These are phyloP conservation scores for Hydractinia echinata DNA, from an alignment of 30 jellyfish, hydroid and myxozoan species.

Conservation along the genomic window DNA sequence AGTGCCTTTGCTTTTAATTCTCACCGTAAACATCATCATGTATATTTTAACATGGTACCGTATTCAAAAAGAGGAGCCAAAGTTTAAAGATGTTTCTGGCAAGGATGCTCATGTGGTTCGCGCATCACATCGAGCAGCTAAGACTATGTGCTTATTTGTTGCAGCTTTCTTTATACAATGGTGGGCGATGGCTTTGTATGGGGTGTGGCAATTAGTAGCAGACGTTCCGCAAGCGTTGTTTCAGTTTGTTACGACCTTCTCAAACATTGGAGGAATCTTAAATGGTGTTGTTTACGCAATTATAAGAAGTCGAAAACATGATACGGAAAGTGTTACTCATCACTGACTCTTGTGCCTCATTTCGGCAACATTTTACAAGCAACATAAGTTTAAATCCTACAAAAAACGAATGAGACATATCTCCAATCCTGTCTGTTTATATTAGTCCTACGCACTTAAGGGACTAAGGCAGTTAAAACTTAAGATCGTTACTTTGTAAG, in stretches of 20 bases:
- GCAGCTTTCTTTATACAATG: slow-evolving; percentile 26
- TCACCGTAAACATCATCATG: background rate
- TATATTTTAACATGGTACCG: slow-evolving; percentile 19
- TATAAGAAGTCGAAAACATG: background rate
- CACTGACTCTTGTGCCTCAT: too few relatives aligned
- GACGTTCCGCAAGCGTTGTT: slow-evolving; percentile 16
- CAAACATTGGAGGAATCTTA: slow-evolving; percentile 16
- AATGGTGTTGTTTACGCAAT: slow-evolving; percentile 22
- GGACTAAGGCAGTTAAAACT: too few relatives aligned
- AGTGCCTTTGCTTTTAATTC: slow-evolving; percentile 4
- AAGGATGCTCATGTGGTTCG: background rate
- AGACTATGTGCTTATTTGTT: slow-evolving; percentile 15
- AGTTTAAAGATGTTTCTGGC: slow-evolving; percentile 7
- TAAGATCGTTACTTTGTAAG: too few relatives aligned
- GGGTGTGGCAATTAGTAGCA: slow-evolving; percentile 7
- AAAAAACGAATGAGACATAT: too few relatives aligned
- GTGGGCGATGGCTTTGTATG: slow-evolving; percentile 31
- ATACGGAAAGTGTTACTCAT: too few relatives aligned
- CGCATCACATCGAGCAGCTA: slow-evolving; percentile 25
- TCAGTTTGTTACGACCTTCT: slow-evolving; percentile 21
- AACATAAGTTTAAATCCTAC: too few relatives aligned
- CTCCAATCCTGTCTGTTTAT: too few relatives aligned
- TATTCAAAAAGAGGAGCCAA: slow-evolving; percentile 16
- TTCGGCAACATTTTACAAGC: too few relatives aligned
- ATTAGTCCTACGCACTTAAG: too few relatives aligned